Evolutionary conservation across 2,888 invertebrate species (phyloP).

Genomic region (Athalia cordata): DNA sequence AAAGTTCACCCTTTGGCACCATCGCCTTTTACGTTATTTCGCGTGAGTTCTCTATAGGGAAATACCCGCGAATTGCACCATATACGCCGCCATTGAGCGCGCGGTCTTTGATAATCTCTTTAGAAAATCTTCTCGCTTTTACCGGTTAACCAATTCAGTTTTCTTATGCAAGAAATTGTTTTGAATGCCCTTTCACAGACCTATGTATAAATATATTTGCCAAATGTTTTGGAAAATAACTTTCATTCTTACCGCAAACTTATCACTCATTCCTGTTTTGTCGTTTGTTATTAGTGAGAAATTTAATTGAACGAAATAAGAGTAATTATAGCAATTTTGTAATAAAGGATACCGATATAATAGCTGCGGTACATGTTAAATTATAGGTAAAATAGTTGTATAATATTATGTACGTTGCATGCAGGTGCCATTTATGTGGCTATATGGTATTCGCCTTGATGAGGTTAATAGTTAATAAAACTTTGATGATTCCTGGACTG

Average conservation of each 20-base stretch:
- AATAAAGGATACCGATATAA: no score
- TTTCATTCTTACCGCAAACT: no score
- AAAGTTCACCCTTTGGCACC: slow-evolving; percentile 33
- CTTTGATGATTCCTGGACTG: not conserved
- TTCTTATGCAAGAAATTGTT: no score
- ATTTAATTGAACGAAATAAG: no score
- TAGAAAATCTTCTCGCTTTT: not conserved
- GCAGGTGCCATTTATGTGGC: not conserved
- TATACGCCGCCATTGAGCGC: not conserved
- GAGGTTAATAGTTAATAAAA: slow-evolving; percentile 43
- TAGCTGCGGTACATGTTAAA: no score
- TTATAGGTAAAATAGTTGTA: no score
- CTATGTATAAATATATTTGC: no score
- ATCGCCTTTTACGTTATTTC: slow-evolving; percentile 7
- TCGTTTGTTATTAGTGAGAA: no score
- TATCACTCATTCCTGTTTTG: no score
- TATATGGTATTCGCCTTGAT: not conserved
- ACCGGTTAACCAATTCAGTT: not conserved
- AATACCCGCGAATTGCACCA: not conserved
- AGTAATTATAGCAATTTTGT: no score
- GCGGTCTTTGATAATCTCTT: not conserved
- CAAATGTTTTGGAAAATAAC: no score
- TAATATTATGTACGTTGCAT: not conserved
- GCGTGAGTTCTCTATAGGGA: slow-evolving; percentile 23
- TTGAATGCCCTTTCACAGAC: no score